Evolutionary conservation across 92 coral and sea anemone species (phyloP), one percentile per base, ranked within the genome.

Genomic region (Metridium senile): DNA sequence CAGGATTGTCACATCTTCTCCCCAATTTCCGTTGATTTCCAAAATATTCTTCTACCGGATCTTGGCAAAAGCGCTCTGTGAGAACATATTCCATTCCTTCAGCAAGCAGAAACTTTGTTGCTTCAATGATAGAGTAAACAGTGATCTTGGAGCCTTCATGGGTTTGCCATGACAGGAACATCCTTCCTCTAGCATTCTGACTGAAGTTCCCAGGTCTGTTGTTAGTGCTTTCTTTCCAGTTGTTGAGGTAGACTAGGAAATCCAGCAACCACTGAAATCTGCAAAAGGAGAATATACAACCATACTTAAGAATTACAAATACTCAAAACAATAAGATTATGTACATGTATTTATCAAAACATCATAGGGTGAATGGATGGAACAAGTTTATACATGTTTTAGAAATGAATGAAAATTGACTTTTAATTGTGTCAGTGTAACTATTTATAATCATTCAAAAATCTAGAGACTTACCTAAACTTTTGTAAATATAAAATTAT

Each of bases 121-220:
- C 77, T 56, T 82, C 85, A 33, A 87, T 87, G 63, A 29, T 68
- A 51, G 88, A 70, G 0, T 33, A 61, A 33, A 35, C 86, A 31
- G 86, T 33, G 1, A 82, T 74, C 25, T 33, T 21, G 76, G 49
- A 74, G 22, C 86, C 81, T 68, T 81, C 86, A 70, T 88, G 61
- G 19, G 85, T 82, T 71, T 83, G 87, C 87, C 87, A 83, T 39
- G 88, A 84, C 19, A 84, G 62, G 61, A 88, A 79, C 86, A 84
- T 88, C 33, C 78, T 72, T 72, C 61, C 63, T 33, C 87, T 76
- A 21, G 93, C 89, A 76, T 84, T 81, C 82, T 86, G 86, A 49
- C 76, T 80, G 70, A 51, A 88, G 66, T 84, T 84, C 10, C 92
- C 89, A n/a, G 85, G 93, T 33, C 93, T 66, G 82, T 66, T 79